phyloP scores from a whole-genome alignment of 1,140 invertebrate genomes.

The Bombus waltoni region DNA sequence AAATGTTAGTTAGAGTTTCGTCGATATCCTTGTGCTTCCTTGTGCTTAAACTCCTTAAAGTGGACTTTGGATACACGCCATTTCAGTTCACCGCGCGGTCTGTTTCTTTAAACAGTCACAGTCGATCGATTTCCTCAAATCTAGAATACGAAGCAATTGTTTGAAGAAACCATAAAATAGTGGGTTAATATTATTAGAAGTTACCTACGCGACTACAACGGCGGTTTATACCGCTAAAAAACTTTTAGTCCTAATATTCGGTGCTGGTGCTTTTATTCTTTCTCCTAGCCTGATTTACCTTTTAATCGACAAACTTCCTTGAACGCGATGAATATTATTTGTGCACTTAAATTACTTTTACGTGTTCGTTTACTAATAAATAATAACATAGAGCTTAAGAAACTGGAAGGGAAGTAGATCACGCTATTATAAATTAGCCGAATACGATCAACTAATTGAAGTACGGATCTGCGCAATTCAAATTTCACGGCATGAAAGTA shows the following conservation, averaged over 20 bases:
- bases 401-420: not conserved
- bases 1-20: too few species aligned
- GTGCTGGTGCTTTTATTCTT: not conserved
- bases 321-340: not conserved
- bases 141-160: constrained; percentile 7
- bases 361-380: not conserved
- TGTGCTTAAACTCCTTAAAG: too few species aligned
- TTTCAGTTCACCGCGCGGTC: not conserved
- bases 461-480: not conserved
- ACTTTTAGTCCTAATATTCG: not conserved
- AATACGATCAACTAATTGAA: not conserved
- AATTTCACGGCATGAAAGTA: not conserved
- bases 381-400: not conserved
- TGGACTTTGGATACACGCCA: constrained; percentile 5
- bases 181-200: constrained; percentile 46
- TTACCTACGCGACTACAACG: not conserved
- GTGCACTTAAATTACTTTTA: not conserved
- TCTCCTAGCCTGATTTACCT: not conserved
- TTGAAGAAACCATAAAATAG: constrained; percentile 47
- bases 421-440: not conserved
- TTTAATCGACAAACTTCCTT: not conserved
- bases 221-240: not conserved
- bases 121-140: constrained; percentile 26
- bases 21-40: too few species aligned
- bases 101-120: not conserved